Percentiles rank a stretch among this genome's conserved stretches.
Evolutionary conservation across 2,797 vertebrate genomes (phyloP).

Genomic region (Sebastes trivittatus): DNA sequence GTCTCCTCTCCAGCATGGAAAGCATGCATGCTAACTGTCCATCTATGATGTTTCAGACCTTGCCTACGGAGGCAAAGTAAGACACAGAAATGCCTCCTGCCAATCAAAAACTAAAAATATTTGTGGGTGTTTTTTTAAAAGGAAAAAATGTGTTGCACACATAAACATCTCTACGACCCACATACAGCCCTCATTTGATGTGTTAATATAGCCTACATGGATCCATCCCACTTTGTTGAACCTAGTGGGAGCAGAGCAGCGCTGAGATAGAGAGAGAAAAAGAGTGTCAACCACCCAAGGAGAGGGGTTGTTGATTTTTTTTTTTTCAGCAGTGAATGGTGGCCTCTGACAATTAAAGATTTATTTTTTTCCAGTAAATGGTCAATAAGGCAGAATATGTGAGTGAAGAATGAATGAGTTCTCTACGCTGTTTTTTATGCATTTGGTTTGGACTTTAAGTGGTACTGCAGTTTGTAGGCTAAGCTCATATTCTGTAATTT

Average conservation of each 20-base stretch:
- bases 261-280: not conserved
- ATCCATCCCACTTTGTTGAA: conserved; percentile 57
- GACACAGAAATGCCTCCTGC: not conserved
- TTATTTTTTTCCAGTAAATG: not conserved
- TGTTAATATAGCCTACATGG: conserved; percentile 24
- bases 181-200: not conserved
- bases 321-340: not conserved
- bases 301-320: not conserved
- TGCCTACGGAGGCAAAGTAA: not conserved
- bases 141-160: not conserved
- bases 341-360: not conserved
- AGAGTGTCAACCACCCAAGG: not conserved
- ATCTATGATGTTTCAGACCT: not conserved
- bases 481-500: too few species aligned
- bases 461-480: not conserved
- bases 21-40: not conserved
- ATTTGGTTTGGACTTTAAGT: not conserved
- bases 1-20: conserved; percentile 19
- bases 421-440: not conserved
- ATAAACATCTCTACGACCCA: conserved; percentile 20
- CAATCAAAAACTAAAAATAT: not conserved
- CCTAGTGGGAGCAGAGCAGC: conserved; percentile 43
- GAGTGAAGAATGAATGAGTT: not conserved
- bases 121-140: not conserved
- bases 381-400: not conserved